These are phyloP conservation scores for Nasonovia ribisnigri DNA, from an alignment of 2,888 invertebrate genomes.

Conservation along the genomic window DNA sequence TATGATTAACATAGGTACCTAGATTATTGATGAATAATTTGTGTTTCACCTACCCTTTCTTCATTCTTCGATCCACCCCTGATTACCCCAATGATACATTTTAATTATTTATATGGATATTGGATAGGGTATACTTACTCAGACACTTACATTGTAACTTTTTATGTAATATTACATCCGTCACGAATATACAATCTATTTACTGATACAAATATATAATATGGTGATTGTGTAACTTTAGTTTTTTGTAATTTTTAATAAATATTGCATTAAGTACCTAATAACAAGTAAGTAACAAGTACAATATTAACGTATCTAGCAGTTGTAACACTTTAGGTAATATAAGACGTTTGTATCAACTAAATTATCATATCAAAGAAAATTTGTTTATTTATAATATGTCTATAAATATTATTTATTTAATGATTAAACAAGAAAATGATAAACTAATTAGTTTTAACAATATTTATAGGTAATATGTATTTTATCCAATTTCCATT, in stretches of 20 bases:
- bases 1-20: neutral
- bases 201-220: too few species aligned
- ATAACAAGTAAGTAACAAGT: neutral
- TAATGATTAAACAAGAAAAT: neutral
- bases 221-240: too few species aligned
- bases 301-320: neutral
- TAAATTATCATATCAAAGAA: neutral
- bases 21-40: neutral
- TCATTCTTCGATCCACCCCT: neutral
- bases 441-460: neutral
- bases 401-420: neutral
- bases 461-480: neutral
- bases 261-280: neutral
- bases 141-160: neutral
- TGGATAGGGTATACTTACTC: neutral
- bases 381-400: neutral
- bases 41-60: neutral
- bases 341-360: neutral
- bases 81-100: neutral
- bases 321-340: neutral
- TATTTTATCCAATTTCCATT: neutral
- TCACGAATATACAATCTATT: too few species aligned
- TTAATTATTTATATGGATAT: neutral
- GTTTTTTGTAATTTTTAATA: neutral
- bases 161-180: too few species aligned